A percentile compares a stretch with the other conserved stretches of the same genome.
Evolutionary conservation across 2,888 invertebrate genomes (phyloP).

Genomic region (Epinotia bilunana): DNA sequence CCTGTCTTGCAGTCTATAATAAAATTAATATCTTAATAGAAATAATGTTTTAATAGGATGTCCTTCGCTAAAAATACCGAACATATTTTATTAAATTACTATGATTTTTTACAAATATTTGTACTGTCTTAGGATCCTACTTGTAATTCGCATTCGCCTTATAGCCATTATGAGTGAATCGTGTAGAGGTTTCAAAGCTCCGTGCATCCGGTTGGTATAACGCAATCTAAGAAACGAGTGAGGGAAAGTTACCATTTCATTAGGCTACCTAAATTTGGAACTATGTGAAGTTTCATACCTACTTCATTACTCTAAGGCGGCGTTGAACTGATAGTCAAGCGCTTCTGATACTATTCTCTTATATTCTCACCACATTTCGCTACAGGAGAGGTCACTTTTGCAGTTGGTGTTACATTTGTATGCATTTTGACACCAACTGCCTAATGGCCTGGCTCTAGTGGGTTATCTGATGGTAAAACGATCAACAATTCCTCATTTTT

Average conservation of each 20-base stretch:
- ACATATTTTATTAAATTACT: too few relatives aligned
- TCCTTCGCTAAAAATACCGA: too few relatives aligned
- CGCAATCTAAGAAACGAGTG: neutral
- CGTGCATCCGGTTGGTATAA: neutral
- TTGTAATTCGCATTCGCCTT: neutral
- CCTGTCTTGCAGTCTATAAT: neutral
- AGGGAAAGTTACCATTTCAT: neutral
- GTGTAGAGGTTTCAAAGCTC: neutral
- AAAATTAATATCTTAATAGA: neutral
- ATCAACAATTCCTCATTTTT: neutral
- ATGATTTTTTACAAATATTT: too few relatives aligned
- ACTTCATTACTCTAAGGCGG: too few relatives aligned
- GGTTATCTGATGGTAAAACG: neutral
- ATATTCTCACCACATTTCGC: neutral
- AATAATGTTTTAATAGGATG: neutral
- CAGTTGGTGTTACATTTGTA: too few relatives aligned
- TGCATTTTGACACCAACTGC: neutral
- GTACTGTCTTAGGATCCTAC: neutral
- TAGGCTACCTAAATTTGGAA: neutral
- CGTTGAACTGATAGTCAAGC: too few relatives aligned
- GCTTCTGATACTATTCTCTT: too few relatives aligned
- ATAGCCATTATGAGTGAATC: neutral
- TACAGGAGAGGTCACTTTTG: neutral
- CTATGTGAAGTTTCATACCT: too few relatives aligned
- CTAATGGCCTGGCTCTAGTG: neutral